Evolutionary conservation across 1,140 invertebrate genomes (phyloP).

Genomic region (Aphelenchoides fujianensis): DNA sequence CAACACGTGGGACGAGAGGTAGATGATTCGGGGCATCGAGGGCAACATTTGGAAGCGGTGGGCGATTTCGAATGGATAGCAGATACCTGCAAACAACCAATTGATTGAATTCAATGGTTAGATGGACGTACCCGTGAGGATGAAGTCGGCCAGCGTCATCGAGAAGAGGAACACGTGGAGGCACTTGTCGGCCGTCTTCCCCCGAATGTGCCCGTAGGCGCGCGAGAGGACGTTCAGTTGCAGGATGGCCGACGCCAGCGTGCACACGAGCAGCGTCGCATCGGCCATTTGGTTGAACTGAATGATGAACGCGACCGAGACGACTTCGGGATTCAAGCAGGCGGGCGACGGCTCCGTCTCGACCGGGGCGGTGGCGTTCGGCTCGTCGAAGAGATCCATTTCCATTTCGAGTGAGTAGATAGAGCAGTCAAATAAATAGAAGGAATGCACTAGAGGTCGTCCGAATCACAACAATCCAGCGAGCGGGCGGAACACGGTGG

Average conservation of each 20-base stretch:
- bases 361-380: background rate
- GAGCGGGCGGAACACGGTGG: too few relatives aligned
- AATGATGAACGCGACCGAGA: conserved; percentile 39
- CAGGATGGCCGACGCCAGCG: conserved; percentile 40
- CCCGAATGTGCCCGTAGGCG: conserved; percentile 39
- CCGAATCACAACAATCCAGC: too few relatives aligned
- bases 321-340: conserved; percentile 27
- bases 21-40: background rate
- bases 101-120: background rate
- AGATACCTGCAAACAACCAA: too few relatives aligned
- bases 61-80: conserved; percentile 50
- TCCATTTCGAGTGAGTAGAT: too few relatives aligned
- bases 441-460: too few relatives aligned
- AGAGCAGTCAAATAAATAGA: too few relatives aligned
- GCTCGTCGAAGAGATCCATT: background rate
- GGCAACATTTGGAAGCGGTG: conserved; percentile 15
- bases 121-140: conserved; percentile 46
- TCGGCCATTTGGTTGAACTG: conserved; percentile 39
- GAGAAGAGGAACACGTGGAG: conserved; percentile 45
- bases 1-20: background rate
- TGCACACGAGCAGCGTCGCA: conserved; percentile 36
- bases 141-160: conserved; percentile 54
- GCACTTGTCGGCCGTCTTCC: conserved; percentile 42
- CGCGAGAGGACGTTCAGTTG: conserved; percentile 42
- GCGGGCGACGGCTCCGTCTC: background rate